Evolutionary conservation across 2,888 invertebrate species (phyloP).

Genomic region (Mylabris sibirica): DNA sequence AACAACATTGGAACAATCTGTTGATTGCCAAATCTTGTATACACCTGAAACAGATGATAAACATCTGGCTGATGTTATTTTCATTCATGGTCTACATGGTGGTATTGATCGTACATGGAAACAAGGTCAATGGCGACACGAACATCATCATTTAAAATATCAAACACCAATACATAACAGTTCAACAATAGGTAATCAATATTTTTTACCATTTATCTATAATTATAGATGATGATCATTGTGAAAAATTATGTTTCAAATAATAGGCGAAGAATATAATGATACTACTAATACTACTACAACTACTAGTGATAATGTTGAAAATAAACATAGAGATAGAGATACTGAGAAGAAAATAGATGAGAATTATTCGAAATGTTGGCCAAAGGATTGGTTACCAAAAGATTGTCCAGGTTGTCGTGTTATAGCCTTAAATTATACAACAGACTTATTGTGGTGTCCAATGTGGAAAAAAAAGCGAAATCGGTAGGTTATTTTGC

Average conservation of each 20-base stretch:
- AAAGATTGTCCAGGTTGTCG: conserved; percentile 78
- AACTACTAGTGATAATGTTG: conserved; percentile 33
- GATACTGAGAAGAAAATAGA: conserved; percentile 30
- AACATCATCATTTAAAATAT: conserved; percentile 54
- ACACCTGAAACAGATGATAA: conserved; percentile 48
- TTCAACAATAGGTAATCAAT: conserved; percentile 48
- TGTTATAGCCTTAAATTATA: conserved; percentile 83
- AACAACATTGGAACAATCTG: conserved; percentile 53
- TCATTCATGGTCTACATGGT: conserved; percentile 83
- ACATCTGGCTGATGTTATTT: conserved; percentile 73
- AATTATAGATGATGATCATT: conserved; percentile 39
- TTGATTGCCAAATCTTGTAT: conserved; percentile 56
- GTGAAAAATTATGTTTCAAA: conserved; percentile 41
- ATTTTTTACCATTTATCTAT: conserved; percentile 37
- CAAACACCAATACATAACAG: conserved; percentile 49
- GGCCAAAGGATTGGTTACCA: conserved; percentile 89
- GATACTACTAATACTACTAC: neutral
- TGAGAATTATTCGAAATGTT: conserved; percentile 69
- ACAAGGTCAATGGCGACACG: conserved; percentile 72
- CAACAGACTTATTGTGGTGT: conserved; percentile 80
- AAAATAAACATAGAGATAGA: conserved; percentile 18
- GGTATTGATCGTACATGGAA: conserved; percentile 85
- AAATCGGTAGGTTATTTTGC: conserved; percentile 63
- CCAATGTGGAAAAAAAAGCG: conserved; percentile 76
- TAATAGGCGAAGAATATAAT: conserved; percentile 35